Base-by-base conservation (phyloP, 2,797 vertebrate genomes). In the Cossypha polioptera region DNA sequence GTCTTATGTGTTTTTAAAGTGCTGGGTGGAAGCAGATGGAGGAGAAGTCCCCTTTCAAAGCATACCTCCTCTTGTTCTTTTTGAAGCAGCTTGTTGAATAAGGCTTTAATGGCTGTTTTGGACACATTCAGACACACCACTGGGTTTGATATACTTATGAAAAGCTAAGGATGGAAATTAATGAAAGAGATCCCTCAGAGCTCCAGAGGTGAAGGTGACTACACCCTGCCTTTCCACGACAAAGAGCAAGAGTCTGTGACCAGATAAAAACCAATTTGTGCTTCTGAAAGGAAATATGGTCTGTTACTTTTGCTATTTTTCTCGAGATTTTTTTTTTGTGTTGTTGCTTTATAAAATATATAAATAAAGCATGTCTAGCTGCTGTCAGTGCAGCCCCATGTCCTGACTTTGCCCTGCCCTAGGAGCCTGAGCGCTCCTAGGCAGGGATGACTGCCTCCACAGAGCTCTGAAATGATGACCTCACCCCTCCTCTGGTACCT, bases 1-100 rank as follows among this genome's bases (percentile, higher is more conserved):
- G 77, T 84, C 88, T 83, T 92, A 66, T 5, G 35, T 82, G 63
- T 82, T 93, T 90, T 93, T 82, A 80, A 92, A 94, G 74, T 33
- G 72, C 61, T 87, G 77, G 69, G 50, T 95, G 43, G 83, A 91
- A 92, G 77, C 58, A 91, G 89, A 59, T 86, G 91, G 59, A 80
- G 14, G 45, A 95, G 86, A 88, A 92, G 83, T 18, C 50, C 28
- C 48, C 42, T 58, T 89, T 92, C 53, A 73, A 90, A 93, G 40
- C 57, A 54, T 9, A 80, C n/a, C 18, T 79, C 65, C 36, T 79
- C 54, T 11, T 8, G 17, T 7, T 63, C 81, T 69, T 85, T 82
- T 67, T 86, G 53, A 81, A 85, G 75, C 22, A 76, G 79, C 38
- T 62, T 73, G 76, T 66, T 76, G 29, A 81, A 57, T 53, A 43